phyloP scores from a whole-genome alignment of 2,888 invertebrate species.

The Deroplatys truncata region DNA sequence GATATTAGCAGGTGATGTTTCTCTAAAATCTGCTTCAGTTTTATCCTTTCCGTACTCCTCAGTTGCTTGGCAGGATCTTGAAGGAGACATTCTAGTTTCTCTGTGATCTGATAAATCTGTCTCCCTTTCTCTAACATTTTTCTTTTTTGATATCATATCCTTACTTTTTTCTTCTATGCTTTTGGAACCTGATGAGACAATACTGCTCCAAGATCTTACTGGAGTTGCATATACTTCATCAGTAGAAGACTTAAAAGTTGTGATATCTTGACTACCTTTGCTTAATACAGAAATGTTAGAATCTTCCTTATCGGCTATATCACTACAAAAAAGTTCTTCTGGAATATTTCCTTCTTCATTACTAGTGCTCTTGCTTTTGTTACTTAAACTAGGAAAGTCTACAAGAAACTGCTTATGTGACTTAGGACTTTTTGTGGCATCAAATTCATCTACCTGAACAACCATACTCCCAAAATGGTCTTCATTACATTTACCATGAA shows the following conservation, averaged over 20 bases:
- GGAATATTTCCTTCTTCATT: background rate
- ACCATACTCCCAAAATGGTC: background rate
- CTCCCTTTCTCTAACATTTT: background rate
- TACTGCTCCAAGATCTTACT: slow-evolving; percentile 10
- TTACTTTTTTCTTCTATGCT: background rate
- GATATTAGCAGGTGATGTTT: background rate
- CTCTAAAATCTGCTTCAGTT: background rate
- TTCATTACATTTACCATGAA: background rate
- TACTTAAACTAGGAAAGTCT: background rate
- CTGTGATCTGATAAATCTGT: background rate
- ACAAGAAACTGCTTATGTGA: background rate
- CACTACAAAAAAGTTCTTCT: background rate
- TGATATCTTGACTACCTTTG: background rate
- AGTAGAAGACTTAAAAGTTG: background rate
- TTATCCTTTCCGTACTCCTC: background rate
- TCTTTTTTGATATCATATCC: background rate
- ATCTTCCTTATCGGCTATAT: background rate
- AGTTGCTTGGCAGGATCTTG: background rate
- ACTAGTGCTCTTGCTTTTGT: background rate
- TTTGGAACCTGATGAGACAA: slow-evolving; percentile 1
- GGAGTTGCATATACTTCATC: background rate
- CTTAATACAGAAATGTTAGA: background rate
- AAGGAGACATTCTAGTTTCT: background rate
- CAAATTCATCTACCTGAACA: background rate
- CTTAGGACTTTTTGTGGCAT: background rate